phyloP scores from a whole-genome alignment of 2,113 vertebrate genomes.

The Podarcis cretensis region DNA sequence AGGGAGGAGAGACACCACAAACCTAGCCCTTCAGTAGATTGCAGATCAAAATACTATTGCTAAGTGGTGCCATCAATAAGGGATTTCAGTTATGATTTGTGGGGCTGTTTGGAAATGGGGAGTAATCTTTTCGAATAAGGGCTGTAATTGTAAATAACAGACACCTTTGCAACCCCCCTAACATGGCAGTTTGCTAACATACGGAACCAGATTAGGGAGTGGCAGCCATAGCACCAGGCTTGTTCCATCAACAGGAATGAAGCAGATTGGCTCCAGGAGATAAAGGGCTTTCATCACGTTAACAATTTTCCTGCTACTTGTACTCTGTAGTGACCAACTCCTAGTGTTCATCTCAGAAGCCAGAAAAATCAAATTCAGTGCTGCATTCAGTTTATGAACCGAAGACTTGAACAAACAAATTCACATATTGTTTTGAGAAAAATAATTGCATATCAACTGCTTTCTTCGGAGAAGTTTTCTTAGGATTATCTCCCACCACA shows the following conservation, averaged over 20 bases:
- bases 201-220: background rate
- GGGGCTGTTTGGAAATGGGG: background rate
- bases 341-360: background rate
- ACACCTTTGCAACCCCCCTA: background rate
- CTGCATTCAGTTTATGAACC: background rate
- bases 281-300: background rate
- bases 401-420: background rate
- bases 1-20: slow-evolving; percentile 8
- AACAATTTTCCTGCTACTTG: background rate
- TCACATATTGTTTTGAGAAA: background rate
- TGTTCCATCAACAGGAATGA: background rate
- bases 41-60: background rate
- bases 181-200: background rate
- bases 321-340: background rate
- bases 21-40: background rate
- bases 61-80: no score
- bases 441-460: background rate
- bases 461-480: background rate
- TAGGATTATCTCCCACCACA: background rate
- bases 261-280: background rate
- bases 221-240: background rate
- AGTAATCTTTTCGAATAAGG: background rate
- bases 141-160: background rate
- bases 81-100: background rate
- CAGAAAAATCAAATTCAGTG: background rate